Evolutionary conservation across 2,888 invertebrate genomes (phyloP).

Genomic region (Holacanthella duospinosa): DNA sequence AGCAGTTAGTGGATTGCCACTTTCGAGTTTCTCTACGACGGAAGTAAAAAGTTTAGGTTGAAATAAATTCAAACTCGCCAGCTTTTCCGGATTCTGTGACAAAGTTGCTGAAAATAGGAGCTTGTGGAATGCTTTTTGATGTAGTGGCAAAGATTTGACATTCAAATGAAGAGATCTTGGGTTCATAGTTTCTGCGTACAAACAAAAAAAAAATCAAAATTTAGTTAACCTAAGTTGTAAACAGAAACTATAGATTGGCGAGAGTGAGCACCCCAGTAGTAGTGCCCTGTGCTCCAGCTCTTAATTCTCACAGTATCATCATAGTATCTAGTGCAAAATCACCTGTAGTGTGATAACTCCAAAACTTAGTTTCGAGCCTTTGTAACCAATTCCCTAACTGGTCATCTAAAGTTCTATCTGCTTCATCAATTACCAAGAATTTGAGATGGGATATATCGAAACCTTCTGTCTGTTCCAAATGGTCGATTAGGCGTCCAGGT

Average conservation of each 20-base stretch:
- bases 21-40: slow-evolving; percentile 41
- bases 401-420: slow-evolving; percentile 86
- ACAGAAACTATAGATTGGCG: no score
- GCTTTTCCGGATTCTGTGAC: slow-evolving; percentile 89
- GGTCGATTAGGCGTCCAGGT: slow-evolving; percentile 84
- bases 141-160: slow-evolving; percentile 45
- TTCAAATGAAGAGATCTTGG: slow-evolving; percentile 46
- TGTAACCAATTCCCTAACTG: slow-evolving; percentile 84
- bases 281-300: no score
- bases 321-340: not conserved
- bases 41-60: slow-evolving; percentile 85
- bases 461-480: slow-evolving; percentile 70
- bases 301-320: no score
- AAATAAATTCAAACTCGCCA: slow-evolving; percentile 77
- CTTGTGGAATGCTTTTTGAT: slow-evolving; percentile 63
- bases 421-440: slow-evolving; percentile 90
- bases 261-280: no score
- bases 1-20: not conserved
- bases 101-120: slow-evolving; percentile 94
- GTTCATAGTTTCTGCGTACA: slow-evolving; percentile 33
- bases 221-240: no score
- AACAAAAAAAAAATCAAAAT: not conserved
- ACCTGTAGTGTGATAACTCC: slow-evolving; percentile 38
- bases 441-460: slow-evolving; percentile 60
- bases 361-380: slow-evolving; percentile 61